Evolutionary conservation across 2,888 invertebrate species (phyloP).

Genomic region (Deroplatys truncata): DNA sequence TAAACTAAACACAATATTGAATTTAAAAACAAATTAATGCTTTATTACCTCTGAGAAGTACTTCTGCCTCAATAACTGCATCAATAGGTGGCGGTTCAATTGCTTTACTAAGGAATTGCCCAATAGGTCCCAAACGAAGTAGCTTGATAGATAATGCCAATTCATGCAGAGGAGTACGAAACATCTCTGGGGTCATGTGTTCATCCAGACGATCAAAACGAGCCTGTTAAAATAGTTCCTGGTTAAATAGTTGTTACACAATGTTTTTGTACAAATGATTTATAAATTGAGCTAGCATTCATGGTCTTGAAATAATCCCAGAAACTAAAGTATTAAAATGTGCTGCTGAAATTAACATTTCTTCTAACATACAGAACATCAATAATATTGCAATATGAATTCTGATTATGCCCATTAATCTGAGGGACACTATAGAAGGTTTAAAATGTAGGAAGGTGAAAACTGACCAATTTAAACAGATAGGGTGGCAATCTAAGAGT

Average conservation of each 20-base stretch:
- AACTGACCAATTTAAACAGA: no score
- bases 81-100: slow-evolving; percentile 96
- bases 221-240: slow-evolving; percentile 43
- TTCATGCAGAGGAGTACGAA: slow-evolving; percentile 94
- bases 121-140: slow-evolving; percentile 84
- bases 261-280: not conserved
- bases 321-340: no score
- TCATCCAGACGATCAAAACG: slow-evolving; percentile 73
- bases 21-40: not conserved
- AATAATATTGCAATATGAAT: no score
- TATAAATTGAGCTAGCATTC: no score
- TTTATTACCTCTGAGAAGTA: slow-evolving; percentile 51
- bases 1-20: no score
- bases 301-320: no score
- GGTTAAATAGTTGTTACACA: not conserved
- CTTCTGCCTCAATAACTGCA: slow-evolving; percentile 97
- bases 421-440: no score
- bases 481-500: no score
- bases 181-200: slow-evolving; percentile 95
- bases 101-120: slow-evolving; percentile 91
- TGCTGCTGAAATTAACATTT: no score
- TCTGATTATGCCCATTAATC: no score
- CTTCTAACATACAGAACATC: no score
- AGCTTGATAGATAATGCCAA: slow-evolving; percentile 88
- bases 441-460: no score